Conservation (phyloP, 2,113 vertebrate genomes). For the Mola mola region DNA sequence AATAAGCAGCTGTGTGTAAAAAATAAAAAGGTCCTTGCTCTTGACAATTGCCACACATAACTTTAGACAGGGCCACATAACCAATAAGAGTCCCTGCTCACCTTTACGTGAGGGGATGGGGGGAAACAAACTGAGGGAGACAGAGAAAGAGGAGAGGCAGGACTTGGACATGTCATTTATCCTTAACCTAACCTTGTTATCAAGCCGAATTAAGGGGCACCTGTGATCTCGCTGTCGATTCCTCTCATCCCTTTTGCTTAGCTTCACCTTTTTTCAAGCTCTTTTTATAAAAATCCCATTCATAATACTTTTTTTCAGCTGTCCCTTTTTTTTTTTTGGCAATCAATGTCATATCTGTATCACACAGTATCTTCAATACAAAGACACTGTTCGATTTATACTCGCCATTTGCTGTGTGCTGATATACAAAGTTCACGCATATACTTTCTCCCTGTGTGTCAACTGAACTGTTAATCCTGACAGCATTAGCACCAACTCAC, state of each 20-base stretch:
- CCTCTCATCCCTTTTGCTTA: constrained; percentile 44
- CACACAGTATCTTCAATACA: constrained; percentile 13
- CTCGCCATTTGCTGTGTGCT: neutral
- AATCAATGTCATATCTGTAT: neutral
- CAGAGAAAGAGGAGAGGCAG: constrained; percentile 46
- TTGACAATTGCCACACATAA: constrained; percentile 92
- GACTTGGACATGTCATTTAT: constrained; percentile 77
- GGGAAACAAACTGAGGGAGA: constrained; percentile 45
- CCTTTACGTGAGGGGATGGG: constrained; percentile 85
- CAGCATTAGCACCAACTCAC: neutral
- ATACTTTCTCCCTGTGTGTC: neutral
- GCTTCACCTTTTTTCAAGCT: constrained; percentile 8
- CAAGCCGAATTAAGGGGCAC: constrained; percentile 75
- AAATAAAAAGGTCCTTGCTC: constrained; percentile 92
- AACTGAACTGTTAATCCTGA: neutral
- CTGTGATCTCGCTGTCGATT: constrained; percentile 68
- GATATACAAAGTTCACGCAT: neutral
- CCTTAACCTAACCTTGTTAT: constrained; percentile 82
- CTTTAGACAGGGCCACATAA: constrained; percentile 89
- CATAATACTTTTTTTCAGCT: constrained; percentile 1
- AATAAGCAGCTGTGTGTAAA: constrained; percentile 97
- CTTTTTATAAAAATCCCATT: neutral
- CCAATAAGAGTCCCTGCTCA: constrained; percentile 90
- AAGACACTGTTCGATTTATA: neutral
- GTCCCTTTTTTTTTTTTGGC: neutral